These are phyloP conservation scores for Cricetomys ansorgei DNA, from an alignment of 2,113 vertebrate species.

Conservation along the genomic window DNA sequence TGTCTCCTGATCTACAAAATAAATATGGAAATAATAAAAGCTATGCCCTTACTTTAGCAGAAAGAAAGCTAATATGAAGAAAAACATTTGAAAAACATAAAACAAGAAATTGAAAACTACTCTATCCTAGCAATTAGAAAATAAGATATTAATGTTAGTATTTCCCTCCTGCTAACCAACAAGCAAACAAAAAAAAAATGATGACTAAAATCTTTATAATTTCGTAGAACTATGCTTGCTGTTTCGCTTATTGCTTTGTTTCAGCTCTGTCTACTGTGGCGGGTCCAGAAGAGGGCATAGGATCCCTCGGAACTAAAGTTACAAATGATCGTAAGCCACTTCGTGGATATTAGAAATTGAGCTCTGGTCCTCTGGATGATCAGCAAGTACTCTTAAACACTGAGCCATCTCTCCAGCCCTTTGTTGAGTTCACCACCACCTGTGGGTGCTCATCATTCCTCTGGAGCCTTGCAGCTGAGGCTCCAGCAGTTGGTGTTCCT, in stretches of 20 bases:
- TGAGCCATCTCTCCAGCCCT: neutral
- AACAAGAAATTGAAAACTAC: neutral
- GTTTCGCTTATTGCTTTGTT: neutral
- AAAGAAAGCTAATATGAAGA: constrained; percentile 24
- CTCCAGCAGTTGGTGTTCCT: neutral
- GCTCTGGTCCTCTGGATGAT: neutral
- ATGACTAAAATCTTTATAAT: neutral
- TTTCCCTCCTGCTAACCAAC: neutral
- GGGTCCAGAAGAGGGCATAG: neutral
- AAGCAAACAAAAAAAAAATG: neutral
- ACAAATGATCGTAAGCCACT: neutral
- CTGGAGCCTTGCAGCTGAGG: neutral
- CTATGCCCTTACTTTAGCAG: neutral
- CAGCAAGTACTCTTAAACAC: no score
- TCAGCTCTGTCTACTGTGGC: neutral
- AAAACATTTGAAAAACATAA: constrained; percentile 15
- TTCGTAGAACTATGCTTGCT: neutral
- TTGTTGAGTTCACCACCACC: neutral
- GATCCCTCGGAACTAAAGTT: neutral
- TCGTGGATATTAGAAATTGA: neutral
- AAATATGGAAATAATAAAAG: neutral
- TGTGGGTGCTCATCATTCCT: neutral
- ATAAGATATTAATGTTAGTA: neutral
- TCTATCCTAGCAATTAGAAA: neutral
- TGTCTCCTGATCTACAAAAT: neutral